Percentiles rank a stretch among this genome's conserved stretches.
These are phyloP conservation scores for Myathropa florea DNA, from an alignment of 2,888 invertebrate genomes.

Conservation along the genomic window DNA sequence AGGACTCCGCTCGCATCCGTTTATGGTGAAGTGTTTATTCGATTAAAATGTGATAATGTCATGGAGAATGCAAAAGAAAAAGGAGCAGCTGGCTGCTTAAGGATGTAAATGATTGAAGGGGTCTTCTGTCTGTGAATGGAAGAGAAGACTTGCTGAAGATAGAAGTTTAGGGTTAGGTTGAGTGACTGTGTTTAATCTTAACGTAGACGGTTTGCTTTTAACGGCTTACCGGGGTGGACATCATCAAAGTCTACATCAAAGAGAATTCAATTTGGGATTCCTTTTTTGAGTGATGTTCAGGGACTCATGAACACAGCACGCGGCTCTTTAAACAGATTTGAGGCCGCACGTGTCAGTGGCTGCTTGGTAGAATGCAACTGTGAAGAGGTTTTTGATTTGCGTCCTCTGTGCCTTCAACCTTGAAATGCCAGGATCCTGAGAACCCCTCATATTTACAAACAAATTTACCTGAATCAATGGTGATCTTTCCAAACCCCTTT, in stretches of 20 bases:
- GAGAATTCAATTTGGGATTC: background rate
- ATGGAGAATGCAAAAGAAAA: slow-evolving; percentile 1
- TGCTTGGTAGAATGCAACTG: too few species aligned
- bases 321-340: too few species aligned
- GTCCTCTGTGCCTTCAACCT: too few species aligned
- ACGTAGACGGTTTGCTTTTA: background rate
- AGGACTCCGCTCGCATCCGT: background rate
- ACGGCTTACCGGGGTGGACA: background rate
- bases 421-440: too few species aligned
- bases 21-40: slow-evolving; percentile 64
- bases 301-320: too few species aligned
- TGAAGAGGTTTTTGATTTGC: too few species aligned
- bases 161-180: background rate
- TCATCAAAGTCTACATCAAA: background rate
- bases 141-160: background rate
- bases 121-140: background rate
- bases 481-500: background rate
- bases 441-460: background rate
- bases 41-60: slow-evolving; percentile 49
- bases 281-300: too few species aligned
- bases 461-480: background rate
- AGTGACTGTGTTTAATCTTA: background rate
- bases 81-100: slow-evolving; percentile 26
- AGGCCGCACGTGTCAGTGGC: too few species aligned
- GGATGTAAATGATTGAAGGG: background rate